A percentile compares a stretch with the other conserved stretches of the same genome.
Conservation (phyloP, 2,113 vertebrate species). For the Dromiciops gliroides region DNA sequence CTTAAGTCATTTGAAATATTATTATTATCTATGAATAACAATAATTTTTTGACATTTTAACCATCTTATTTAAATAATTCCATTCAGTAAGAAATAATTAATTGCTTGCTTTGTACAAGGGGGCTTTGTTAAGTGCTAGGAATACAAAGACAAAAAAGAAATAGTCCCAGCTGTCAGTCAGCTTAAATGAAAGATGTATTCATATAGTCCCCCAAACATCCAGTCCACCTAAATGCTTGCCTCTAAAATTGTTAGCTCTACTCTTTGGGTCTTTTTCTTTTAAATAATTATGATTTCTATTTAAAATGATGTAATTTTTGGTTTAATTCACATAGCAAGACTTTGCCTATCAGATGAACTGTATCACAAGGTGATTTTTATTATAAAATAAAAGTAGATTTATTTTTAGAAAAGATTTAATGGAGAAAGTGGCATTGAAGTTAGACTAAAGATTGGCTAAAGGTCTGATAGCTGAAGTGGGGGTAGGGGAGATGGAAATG, state of each 20-base stretch:
- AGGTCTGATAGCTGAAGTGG: neutral
- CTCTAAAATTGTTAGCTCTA: neutral
- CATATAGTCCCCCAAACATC: neutral
- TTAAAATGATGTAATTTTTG: neutral
- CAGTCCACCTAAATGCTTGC: neutral
- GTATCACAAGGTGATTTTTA: neutral
- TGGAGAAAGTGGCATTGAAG: neutral
- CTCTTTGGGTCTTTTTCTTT: neutral
- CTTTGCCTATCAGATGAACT: neutral
- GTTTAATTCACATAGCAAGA: neutral
- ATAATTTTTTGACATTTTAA: neutral
- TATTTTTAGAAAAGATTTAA: neutral
- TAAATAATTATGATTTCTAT: neutral
- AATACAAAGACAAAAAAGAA: neutral
- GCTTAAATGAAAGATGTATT: neutral
- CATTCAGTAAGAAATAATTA: neutral
- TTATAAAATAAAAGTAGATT: conserved; percentile 36
- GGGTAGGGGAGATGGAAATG: neutral
- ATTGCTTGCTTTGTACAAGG: neutral
- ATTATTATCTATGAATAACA: neutral
- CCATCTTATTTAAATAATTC: neutral
- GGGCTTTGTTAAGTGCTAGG: neutral
- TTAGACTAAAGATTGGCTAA: neutral
- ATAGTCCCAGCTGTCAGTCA: neutral
- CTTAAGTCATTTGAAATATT: conserved; percentile 30